Percentiles rank a stretch among this genome's conserved stretches.
Conservation (phyloP, 2,797 vertebrate genomes). For the Rhabdomys pumilio region DNA sequence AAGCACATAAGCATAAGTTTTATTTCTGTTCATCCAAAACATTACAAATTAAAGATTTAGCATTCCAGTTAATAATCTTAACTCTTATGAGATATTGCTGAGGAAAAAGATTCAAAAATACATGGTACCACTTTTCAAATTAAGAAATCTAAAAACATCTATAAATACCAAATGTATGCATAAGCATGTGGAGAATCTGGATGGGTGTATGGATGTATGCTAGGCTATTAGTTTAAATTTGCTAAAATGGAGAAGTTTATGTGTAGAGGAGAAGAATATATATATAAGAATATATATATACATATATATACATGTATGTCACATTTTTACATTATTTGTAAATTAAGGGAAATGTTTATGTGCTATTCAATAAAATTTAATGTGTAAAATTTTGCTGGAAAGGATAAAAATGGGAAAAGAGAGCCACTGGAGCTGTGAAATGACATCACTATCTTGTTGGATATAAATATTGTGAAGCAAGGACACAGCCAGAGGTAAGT, state of each 20-base stretch:
- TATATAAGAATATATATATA: too few relatives aligned
- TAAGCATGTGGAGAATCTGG: not conserved
- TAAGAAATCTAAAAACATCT: not conserved
- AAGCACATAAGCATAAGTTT: not conserved
- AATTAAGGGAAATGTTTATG: not conserved
- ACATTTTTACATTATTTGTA: not conserved
- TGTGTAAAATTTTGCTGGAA: not conserved
- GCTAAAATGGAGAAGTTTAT: not conserved
- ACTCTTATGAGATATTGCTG: not conserved
- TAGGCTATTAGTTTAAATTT: not conserved
- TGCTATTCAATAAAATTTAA: not conserved
- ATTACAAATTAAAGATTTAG: not conserved
- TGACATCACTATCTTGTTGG: not conserved
- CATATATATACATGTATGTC: not conserved
- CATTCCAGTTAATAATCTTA: constrained; percentile 6
- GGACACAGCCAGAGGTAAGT: too few relatives aligned
- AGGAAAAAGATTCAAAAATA: not conserved
- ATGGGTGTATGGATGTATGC: not conserved
- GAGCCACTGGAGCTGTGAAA: not conserved
- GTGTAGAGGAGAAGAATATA: not conserved
- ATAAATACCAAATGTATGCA: not conserved
- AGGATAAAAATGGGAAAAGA: too few relatives aligned
- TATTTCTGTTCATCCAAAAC: not conserved
- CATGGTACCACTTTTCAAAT: not conserved
- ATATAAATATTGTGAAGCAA: not conserved